phyloP scores from a whole-genome alignment of 2,888 invertebrate genomes.

The Lasioglossum zephyrum region DNA sequence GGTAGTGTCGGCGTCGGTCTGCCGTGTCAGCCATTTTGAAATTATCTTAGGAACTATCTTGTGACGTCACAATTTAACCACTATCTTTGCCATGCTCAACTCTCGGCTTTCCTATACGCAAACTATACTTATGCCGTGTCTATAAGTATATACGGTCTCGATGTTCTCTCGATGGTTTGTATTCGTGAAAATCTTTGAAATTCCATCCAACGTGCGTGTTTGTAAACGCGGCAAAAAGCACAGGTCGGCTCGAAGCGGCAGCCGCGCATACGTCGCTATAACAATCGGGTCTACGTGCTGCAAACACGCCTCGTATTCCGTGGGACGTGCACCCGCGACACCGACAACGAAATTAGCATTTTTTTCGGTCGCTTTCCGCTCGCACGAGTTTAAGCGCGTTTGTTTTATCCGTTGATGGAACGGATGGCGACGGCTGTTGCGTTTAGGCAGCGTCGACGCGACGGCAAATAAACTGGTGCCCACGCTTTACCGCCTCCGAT shows the following conservation, averaged over 20 bases:
- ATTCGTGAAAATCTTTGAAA: background rate
- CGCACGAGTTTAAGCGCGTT: conserved; percentile 53
- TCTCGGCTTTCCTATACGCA: no score
- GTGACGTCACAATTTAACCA: no score
- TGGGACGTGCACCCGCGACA: background rate
- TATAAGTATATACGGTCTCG: background rate
- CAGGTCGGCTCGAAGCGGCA: background rate
- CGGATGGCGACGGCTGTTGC: conserved; percentile 32
- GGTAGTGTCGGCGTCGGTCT: no score
- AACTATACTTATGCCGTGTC: no score
- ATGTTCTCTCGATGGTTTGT: background rate
- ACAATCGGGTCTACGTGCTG: conserved; percentile 10
- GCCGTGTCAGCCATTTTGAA: no score
- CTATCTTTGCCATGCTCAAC: no score
- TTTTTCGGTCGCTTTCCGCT: conserved; percentile 21
- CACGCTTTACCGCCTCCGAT: conserved; percentile 1
- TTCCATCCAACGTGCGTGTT: background rate
- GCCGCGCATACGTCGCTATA: background rate
- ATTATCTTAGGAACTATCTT: no score
- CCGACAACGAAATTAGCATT: conserved; percentile 36
- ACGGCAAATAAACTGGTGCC: background rate
- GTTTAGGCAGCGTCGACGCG: background rate
- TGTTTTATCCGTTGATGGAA: conserved; percentile 49
- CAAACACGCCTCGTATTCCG: conserved; percentile 3
- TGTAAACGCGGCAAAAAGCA: background rate